Percentiles rank a stretch among this genome's conserved stretches.
These are phyloP conservation scores for Eurytemora carolleeae DNA, from an alignment of 1,140 invertebrate genomes.

Conservation along the genomic window DNA sequence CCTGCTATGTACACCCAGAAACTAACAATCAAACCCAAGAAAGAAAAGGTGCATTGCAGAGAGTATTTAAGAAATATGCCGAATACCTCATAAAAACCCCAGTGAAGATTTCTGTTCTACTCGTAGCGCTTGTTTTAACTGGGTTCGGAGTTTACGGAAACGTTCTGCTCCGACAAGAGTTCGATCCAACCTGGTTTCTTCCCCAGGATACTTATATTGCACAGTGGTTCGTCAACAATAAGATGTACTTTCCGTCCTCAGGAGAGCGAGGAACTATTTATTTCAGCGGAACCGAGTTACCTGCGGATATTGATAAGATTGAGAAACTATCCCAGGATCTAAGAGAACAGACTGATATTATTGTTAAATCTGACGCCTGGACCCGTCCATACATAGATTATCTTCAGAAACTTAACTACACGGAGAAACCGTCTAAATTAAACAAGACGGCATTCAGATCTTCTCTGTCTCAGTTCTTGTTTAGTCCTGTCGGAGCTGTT, in stretches of 20 bases:
- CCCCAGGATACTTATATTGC: conserved; percentile 27
- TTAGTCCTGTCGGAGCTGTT: conserved; percentile 1
- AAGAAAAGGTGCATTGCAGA: conserved; percentile 27
- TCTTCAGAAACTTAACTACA: conserved; percentile 25
- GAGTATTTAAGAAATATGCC: conserved; percentile 30
- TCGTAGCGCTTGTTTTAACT: conserved; percentile 23
- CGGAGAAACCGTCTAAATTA: neutral
- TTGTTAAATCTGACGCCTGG: conserved; percentile 40
- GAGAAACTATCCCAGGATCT: conserved; percentile 33
- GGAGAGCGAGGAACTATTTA: conserved; percentile 34
- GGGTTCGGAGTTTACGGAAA: conserved; percentile 26
- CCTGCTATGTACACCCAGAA: conserved; percentile 24
- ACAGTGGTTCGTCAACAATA: conserved; percentile 15
- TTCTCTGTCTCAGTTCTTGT: conserved; percentile 28
- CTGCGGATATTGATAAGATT: conserved; percentile 38
- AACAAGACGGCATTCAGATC: neutral
- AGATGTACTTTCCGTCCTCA: conserved; percentile 16
- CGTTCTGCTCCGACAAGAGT: conserved; percentile 32
- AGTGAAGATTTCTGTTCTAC: conserved; percentile 26
- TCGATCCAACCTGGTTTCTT: conserved; percentile 36
- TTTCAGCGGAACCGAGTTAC: conserved; percentile 43
- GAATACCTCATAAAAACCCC: conserved; percentile 25
- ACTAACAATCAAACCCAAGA: conserved; percentile 31
- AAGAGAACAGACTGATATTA: conserved; percentile 30
- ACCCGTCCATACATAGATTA: conserved; percentile 35